A percentile compares a stretch with the other conserved stretches of the same genome.
phyloP scores from a whole-genome alignment of 35 echinoderm and acorn worm species.

The Heliocidaris tuberculata region DNA sequence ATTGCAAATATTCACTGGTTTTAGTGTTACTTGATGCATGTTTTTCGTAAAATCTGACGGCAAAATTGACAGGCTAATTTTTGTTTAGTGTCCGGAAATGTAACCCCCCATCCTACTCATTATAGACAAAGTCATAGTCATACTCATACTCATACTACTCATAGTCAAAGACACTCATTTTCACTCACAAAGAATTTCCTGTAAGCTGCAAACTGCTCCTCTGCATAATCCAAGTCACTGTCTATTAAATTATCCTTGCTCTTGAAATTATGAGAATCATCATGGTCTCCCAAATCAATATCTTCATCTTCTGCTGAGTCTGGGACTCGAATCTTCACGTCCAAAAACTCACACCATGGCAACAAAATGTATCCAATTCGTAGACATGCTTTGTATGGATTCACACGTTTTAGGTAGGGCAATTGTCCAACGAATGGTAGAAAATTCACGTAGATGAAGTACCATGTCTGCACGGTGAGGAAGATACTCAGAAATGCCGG shows the following conservation, averaged over 20 bases:
- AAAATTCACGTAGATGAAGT: constrained; percentile 85
- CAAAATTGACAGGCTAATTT: no score
- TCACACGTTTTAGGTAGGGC: constrained; percentile 77
- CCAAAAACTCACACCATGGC: constrained; percentile 58
- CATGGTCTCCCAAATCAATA: constrained; percentile 15
- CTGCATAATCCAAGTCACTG: constrained; percentile 7
- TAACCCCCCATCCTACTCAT: no score
- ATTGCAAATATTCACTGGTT: no score
- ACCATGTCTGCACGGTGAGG: constrained; percentile 78
- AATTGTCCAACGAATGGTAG: constrained; percentile 78
- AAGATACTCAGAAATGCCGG: constrained; percentile 79
- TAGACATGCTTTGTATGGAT: constrained; percentile 82
- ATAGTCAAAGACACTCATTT: no score
- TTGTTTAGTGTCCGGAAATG: no score
- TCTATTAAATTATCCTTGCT: neutral
- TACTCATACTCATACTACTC: no score
- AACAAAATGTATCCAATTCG: constrained; percentile 76
- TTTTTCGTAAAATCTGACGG: no score
- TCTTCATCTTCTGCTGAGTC: constrained; percentile 63
- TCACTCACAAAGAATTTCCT: constrained; percentile 25
- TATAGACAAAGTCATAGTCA: no score
- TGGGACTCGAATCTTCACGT: constrained; percentile 33
- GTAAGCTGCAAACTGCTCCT: constrained; percentile 8
- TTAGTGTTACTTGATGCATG: no score
- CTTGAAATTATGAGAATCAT: neutral